Base-by-base conservation (phyloP, 1,140 invertebrate genomes). In the Metaphire vulgaris region DNA sequence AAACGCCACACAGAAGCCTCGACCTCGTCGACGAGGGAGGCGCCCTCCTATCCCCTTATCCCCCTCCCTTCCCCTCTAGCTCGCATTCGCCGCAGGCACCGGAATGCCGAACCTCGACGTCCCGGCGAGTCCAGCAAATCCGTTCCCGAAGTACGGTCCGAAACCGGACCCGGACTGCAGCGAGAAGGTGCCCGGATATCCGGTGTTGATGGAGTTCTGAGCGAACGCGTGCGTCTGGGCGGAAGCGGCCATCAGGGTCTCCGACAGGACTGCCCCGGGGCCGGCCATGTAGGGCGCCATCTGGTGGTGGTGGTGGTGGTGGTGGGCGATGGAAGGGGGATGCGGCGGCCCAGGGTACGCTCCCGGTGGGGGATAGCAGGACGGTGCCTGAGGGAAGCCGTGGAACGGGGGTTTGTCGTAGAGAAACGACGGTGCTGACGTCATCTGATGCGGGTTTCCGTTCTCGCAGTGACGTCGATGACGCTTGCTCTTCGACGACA, bases 401-500 rank as follows among this genome's bases (percentile, higher is more conserved):
- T 56, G 41, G 41, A 56, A 56, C 41, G 41, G 21, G 6, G 41
- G 41, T 21, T 56, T 56, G 41, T 56, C 41, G 41, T 56, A 56
- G 41, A 56, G 41, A 21, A 56, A 12, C 21, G 41, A 12, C 6
- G 41, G 41, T 12, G 41, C 41, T 6, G 41, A 56, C n/a, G n/a
- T n/a, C 41, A 71, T 26, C 33, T 71, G 69, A 2, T 30, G 69
- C 30, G 69, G 69, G 32, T 71, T 71, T 71, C 69, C 69, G 29
- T 31, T 71, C 32, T 73, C 72, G 56, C 72, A 32, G 28, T 34
- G n/a, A 21, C 72, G 32, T 41, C 72, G 33, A 30, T 73, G 72
- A 21, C 72, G 32, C 77, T 82, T 83, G 2, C 74, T 34, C 56
- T 73, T 73, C 28, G 72, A 34, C 34, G 72, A 73, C 34, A 73